A percentile compares a stretch with the other conserved stretches of the same genome.
These are phyloP conservation scores for Hydrophis major DNA, from an alignment of 2,797 vertebrate genomes.

Conservation along the genomic window DNA sequence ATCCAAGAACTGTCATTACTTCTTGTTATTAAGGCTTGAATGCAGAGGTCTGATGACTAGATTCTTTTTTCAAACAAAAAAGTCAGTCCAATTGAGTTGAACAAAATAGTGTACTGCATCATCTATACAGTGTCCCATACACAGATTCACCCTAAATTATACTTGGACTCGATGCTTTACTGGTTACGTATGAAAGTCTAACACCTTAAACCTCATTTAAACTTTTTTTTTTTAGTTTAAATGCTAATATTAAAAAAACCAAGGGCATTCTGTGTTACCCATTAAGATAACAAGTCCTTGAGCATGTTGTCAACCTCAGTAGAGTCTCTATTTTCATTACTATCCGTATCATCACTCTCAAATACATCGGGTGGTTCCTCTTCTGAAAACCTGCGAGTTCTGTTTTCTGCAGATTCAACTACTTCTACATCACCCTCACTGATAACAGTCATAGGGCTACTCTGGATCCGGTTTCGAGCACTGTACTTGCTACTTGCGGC, in stretches of 20 bases:
- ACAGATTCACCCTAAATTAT: conserved; percentile 46
- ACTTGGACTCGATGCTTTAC: conserved; percentile 55
- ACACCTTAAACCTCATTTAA: conserved; percentile 59
- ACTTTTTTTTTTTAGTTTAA: conserved; percentile 73
- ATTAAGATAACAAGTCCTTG: conserved; percentile 46
- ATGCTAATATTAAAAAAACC: not conserved
- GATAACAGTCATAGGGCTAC: conserved; percentile 98
- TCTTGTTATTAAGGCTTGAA: conserved; percentile 61
- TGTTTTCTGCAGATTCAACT: conserved; percentile 60
- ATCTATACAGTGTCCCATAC: conserved; percentile 48
- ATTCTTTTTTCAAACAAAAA: conserved; percentile 57
- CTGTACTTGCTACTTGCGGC: conserved; percentile 97
- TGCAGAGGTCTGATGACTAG: conserved; percentile 62
- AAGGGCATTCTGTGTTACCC: not conserved
- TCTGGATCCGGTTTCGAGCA: conserved; percentile 88
- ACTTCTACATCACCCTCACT: conserved; percentile 90
- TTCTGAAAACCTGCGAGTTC: conserved; percentile 51
- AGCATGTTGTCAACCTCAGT: conserved; percentile 39
- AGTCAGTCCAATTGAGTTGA: conserved; percentile 40
- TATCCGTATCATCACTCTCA: conserved; percentile 46
- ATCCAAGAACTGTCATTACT: conserved; percentile 43
- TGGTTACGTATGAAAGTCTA: conserved; percentile 42
- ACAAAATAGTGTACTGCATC: conserved; percentile 37
- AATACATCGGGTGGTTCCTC: conserved; percentile 54
- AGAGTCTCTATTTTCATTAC: conserved; percentile 41